Percentiles rank a stretch among this genome's conserved stretches.
Conservation (phyloP, 2,113 vertebrate genomes). For the Gnathonemus longibarbis region DNA sequence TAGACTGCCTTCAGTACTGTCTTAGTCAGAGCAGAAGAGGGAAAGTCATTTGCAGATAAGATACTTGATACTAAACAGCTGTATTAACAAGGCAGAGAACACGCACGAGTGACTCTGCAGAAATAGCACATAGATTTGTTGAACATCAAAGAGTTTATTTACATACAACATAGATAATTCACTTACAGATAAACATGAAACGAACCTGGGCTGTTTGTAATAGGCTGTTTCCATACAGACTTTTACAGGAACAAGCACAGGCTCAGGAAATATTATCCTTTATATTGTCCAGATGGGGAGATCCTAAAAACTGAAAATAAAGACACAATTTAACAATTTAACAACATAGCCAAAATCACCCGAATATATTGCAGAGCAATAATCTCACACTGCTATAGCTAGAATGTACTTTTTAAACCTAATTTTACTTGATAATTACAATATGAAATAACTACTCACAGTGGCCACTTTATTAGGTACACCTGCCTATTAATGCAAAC, state of each 20-base stretch:
- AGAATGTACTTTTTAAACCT: not conserved
- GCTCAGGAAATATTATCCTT: not conserved
- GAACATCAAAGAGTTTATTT: slow-evolving; percentile 10
- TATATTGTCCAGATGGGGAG: not conserved
- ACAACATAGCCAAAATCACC: not conserved
- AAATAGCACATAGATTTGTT: not conserved
- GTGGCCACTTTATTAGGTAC: not conserved
- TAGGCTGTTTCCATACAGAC: not conserved
- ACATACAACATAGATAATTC: not conserved
- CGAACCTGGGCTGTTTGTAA: not conserved
- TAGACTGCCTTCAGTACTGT: not conserved
- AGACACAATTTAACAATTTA: not conserved
- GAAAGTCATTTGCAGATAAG: not conserved
- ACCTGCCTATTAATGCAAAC: not conserved
- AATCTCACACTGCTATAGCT: not conserved
- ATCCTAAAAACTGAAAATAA: slow-evolving; percentile 11
- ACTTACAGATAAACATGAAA: slow-evolving; percentile 6
- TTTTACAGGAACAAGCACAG: not conserved
- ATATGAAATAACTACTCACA: not conserved
- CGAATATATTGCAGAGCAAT: not conserved
- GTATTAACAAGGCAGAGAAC: not conserved
- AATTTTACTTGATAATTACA: not conserved
- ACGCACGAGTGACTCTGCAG: not conserved
- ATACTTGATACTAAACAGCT: slow-evolving; percentile 5
- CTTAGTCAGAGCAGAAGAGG: not conserved